These are phyloP conservation scores for Gymnothorax javanicus DNA, from an alignment of 2,797 vertebrate genomes.

Conservation along the genomic window DNA sequence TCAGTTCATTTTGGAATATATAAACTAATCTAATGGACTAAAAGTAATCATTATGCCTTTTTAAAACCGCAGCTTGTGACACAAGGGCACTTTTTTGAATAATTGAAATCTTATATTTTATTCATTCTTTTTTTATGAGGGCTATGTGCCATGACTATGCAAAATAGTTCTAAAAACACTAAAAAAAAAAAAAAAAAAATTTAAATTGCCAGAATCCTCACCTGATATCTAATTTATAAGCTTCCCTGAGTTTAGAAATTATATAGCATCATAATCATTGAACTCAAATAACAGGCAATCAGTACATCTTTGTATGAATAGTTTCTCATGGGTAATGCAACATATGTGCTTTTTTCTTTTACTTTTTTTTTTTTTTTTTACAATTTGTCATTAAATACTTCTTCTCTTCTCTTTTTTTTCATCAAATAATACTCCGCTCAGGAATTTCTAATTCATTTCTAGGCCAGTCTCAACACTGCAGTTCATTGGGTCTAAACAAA, in stretches of 20 bases:
- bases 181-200: neutral
- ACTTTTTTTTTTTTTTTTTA: neutral
- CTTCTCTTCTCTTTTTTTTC: neutral
- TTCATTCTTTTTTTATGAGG: neutral
- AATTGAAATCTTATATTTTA: slow-evolving; percentile 15
- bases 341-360: neutral
- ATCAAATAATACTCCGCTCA: too few relatives aligned
- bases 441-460: neutral
- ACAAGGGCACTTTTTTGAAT: slow-evolving; percentile 9
- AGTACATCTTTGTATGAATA: neutral
- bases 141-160: neutral
- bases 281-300: neutral
- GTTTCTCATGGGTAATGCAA: neutral
- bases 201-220: neutral
- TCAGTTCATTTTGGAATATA: slow-evolving; percentile 3
- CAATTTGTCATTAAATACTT: neutral
- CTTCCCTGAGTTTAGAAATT: neutral
- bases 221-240: neutral
- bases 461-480: neutral
- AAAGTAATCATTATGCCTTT: neutral
- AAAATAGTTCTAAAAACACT: slow-evolving; percentile 2
- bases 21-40: slow-evolving; percentile 18
- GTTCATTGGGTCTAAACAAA: neutral
- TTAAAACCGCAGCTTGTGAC: slow-evolving; percentile 10
- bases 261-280: neutral